Evolutionary conservation across 1,140 invertebrate genomes (phyloP).

Genomic region (Calliphora vicina): DNA sequence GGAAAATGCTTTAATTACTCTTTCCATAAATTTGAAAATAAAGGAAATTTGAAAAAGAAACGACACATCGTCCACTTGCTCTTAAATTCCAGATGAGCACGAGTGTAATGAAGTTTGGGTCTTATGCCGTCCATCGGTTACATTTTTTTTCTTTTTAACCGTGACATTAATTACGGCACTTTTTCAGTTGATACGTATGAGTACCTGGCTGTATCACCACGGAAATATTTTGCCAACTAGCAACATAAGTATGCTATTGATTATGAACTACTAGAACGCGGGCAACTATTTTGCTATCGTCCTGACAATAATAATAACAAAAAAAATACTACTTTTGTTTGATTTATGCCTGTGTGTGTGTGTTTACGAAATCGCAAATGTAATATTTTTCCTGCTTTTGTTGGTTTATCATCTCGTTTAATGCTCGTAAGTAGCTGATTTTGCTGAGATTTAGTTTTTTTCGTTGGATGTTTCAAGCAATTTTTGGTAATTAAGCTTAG

Average conservation of each 20-base stretch:
- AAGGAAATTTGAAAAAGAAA: background rate
- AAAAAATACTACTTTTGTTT: background rate
- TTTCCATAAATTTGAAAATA: background rate
- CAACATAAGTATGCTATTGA: too few species aligned
- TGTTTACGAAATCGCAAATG: background rate
- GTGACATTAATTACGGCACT: background rate
- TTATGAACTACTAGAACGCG: background rate
- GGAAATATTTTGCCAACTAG: too few species aligned
- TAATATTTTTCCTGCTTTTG: background rate
- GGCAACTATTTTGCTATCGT: background rate
- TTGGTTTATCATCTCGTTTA: background rate
- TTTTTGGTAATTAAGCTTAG: slow-evolving; percentile 24
- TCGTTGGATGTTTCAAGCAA: background rate
- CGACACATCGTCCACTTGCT: background rate
- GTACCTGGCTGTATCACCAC: background rate
- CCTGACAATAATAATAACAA: background rate
- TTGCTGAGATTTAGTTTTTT: background rate
- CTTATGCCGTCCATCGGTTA: background rate
- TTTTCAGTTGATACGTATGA: too few species aligned
- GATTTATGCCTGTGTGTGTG: background rate
- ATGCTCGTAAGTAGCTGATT: background rate
- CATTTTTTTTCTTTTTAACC: background rate
- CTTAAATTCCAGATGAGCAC: background rate
- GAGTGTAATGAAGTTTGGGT: background rate
- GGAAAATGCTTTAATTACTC: background rate